Evolutionary conservation across 2,797 vertebrate genomes (phyloP), one percentile per base, ranked within the genome.

Genomic region (Falco rusticolus): DNA sequence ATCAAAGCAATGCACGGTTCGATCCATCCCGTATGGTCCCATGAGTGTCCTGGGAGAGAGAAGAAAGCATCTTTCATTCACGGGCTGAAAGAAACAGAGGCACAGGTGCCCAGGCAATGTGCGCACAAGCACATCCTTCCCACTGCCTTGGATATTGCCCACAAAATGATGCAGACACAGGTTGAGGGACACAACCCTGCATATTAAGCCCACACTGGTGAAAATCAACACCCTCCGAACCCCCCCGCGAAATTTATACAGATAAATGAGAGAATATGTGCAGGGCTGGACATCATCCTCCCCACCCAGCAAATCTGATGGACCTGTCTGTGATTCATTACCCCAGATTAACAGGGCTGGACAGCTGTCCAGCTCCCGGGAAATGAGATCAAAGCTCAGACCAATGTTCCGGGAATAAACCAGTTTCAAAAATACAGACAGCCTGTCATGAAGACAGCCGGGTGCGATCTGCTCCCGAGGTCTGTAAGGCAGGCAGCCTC

Each of bases 1-100:
- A 77, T 99, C 98, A 86, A 99, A 98, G 94, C 98, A 98, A 79
- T 99, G 98, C 84, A 98, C 98, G 2, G 98, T 97, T 37, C 99
- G 98, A 68, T 99, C 99, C 60, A 99, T 98, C 90, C 99, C 99
- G 0, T 99, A 98, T 0, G 99, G 98, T 97, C 99, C 99, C 99
- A 99, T 99, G 60, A 99, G 98, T 24, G 99, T 99, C 99, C 99
- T 99, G 97, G 37, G 59, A 75, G 91, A 87, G 33, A 79, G n/a
- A 82, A 41, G 75, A 85, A 57, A 51, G 22, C 76, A 82, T 59
- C 29, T n/a, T 51, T 37, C 54, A 54, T 76, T 59, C 72, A 56
- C 0, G 0, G 54, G 69, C 34, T 70, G 3, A 24, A 11, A 17
- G 1, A n/a, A n/a, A 7, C 4, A n/a, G 45, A 34, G 5, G 5